Evolutionary conservation across 1,140 invertebrate species (phyloP).

Genomic region (Hestina assimilis): DNA sequence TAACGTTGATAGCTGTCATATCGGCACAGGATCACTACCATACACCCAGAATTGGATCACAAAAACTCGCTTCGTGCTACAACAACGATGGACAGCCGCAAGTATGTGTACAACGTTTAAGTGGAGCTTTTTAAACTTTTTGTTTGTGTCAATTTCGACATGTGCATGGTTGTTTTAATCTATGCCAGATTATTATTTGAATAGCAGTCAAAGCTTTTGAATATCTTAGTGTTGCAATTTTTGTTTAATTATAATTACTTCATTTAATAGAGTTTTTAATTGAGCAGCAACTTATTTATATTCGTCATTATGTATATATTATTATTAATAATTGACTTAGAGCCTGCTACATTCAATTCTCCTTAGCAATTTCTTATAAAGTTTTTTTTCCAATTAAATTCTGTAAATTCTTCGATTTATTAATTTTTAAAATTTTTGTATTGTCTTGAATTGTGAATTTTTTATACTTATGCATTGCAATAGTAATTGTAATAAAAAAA

Average conservation of each 20-base stretch:
- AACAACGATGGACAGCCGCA: conserved; percentile 60
- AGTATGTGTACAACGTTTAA: conserved; percentile 45
- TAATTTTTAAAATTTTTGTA: too few relatives aligned
- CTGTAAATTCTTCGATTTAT: too few relatives aligned
- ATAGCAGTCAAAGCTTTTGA: conserved; percentile 1
- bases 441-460: too few relatives aligned
- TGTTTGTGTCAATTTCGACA: conserved; percentile 43
- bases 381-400: too few relatives aligned
- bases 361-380: too few relatives aligned
- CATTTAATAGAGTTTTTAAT: not conserved
- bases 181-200: conserved; percentile 14
- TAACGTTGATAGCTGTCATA: conserved; percentile 40
- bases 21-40: conserved; percentile 58
- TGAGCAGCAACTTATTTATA: too few relatives aligned
- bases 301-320: too few relatives aligned
- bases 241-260: too few relatives aligned
- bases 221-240: not conserved
- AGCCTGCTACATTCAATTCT: too few relatives aligned
- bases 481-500: too few relatives aligned
- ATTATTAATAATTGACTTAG: too few relatives aligned
- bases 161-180: conserved; percentile 30
- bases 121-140: conserved; percentile 48
- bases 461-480: too few relatives aligned
- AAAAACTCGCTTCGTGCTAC: conserved; percentile 66
- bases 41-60: conserved; percentile 57